phyloP scores from a whole-genome alignment of 2,113 vertebrate genomes.

The Phalacrocorax pelagicus region DNA sequence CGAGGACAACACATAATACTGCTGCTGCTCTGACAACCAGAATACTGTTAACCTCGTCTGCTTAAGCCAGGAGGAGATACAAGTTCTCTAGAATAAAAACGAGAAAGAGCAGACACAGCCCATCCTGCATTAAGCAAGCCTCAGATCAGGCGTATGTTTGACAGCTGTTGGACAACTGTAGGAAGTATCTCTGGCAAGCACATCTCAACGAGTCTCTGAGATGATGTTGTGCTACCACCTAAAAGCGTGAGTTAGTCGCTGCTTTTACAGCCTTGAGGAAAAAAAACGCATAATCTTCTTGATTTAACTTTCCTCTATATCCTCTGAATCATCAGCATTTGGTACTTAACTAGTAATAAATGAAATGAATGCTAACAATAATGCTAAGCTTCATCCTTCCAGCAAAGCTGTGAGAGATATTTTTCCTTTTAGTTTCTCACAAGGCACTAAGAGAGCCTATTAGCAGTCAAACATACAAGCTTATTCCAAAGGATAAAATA shows the following conservation, averaged over 20 bases:
- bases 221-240: not conserved
- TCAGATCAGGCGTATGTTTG: not conserved
- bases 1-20: not conserved
- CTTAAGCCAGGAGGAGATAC: not conserved
- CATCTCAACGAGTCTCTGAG: accelerated
- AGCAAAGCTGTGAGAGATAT: not conserved
- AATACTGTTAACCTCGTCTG: not conserved
- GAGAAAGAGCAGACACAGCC: not conserved
- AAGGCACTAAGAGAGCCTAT: not conserved
- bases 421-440: not conserved
- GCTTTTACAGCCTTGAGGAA: not conserved
- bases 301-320: not conserved
- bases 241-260: not conserved
- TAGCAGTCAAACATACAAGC: not conserved
- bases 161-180: not conserved
- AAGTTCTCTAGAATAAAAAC: not conserved
- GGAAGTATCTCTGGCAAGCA: not conserved
- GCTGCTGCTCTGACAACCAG: not conserved
- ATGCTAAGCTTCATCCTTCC: not conserved
- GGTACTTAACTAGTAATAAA: not conserved
- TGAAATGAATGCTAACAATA: not conserved
- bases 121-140: not conserved
- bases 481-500: not conserved
- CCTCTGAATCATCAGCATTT: not conserved
- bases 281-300: not conserved